Conservation (phyloP, 2,113 vertebrate genomes). For the Jacana jacana region DNA sequence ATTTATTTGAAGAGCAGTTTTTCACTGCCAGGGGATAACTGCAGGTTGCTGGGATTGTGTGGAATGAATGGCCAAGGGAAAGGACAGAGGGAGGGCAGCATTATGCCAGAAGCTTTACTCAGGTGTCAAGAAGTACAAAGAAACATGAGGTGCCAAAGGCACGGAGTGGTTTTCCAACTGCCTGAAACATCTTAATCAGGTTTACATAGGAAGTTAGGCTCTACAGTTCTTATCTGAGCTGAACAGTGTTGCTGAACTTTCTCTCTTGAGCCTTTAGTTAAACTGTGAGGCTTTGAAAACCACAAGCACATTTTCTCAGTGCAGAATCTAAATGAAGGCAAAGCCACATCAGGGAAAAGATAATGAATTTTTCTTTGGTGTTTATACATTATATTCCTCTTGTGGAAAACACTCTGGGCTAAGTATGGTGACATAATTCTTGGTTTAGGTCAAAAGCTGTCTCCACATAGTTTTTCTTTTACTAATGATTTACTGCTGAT, state of each 20-base stretch:
- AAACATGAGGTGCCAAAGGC: background rate
- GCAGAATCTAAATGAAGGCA: background rate
- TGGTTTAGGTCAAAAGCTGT: background rate
- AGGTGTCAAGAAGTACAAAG: background rate
- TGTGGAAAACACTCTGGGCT: background rate
- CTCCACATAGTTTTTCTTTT: background rate
- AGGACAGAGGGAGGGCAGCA: background rate
- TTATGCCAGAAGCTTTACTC: background rate
- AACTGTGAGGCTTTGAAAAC: background rate
- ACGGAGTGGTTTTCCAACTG: background rate
- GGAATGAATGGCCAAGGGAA: background rate
- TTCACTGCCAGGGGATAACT: background rate
- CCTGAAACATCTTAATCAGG: constrained; percentile 19
- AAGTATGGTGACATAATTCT: background rate
- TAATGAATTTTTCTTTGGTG: background rate
- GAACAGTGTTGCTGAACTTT: background rate
- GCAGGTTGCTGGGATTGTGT: background rate
- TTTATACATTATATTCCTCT: background rate
- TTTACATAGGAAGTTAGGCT: background rate
- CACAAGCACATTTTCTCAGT: background rate
- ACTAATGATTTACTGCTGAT: background rate
- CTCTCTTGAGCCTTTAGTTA: background rate
- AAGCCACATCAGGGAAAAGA: background rate
- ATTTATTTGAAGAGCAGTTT: background rate
- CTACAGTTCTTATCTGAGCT: background rate